These are phyloP conservation scores for Netelia inedita DNA, from an alignment of 2,888 invertebrate genomes.

Conservation along the genomic window DNA sequence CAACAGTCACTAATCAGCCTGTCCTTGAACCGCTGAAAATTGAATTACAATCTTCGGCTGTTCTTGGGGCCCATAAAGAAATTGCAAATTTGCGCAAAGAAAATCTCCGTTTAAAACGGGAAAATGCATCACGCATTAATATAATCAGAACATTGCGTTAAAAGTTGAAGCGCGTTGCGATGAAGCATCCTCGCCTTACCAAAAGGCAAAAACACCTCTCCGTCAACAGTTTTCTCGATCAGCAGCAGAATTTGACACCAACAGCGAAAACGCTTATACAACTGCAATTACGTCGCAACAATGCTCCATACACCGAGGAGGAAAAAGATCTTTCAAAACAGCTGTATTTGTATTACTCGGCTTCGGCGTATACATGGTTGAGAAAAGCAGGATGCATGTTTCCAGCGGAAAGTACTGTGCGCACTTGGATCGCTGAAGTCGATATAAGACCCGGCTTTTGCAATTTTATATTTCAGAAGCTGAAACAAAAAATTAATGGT, in stretches of 20 bases:
- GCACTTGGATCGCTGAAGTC: slow-evolving; percentile 61
- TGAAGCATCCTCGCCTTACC: too few relatives aligned
- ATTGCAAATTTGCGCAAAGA: neutral
- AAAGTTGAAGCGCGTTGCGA: neutral
- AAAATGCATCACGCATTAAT: too few relatives aligned
- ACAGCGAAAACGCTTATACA: too few relatives aligned
- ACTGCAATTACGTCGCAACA: too few relatives aligned
- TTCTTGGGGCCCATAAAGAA: too few relatives aligned
- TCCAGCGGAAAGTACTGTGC: slow-evolving; percentile 47
- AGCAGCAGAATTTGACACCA: too few relatives aligned
- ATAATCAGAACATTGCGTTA: neutral
- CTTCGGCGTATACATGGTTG: slow-evolving; percentile 39
- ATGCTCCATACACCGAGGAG: slow-evolving; percentile 35
- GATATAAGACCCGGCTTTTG: slow-evolving; percentile 61
- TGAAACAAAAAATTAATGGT: slow-evolving; percentile 20
- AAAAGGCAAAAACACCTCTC: too few relatives aligned
- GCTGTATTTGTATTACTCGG: slow-evolving; percentile 47
- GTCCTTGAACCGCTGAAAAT: neutral
- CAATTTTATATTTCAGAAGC: slow-evolving; percentile 24
- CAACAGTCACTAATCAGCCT: too few relatives aligned
- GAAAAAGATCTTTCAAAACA: slow-evolving; percentile 42
- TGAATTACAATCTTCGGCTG: neutral
- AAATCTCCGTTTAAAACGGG: too few relatives aligned
- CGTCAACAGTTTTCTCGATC: too few relatives aligned
- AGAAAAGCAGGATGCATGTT: slow-evolving; percentile 56